A percentile compares a stretch with the other conserved stretches of the same genome.
Evolutionary conservation across 1,140 invertebrate genomes (phyloP).

Genomic region (Drosophila sp.): DNA sequence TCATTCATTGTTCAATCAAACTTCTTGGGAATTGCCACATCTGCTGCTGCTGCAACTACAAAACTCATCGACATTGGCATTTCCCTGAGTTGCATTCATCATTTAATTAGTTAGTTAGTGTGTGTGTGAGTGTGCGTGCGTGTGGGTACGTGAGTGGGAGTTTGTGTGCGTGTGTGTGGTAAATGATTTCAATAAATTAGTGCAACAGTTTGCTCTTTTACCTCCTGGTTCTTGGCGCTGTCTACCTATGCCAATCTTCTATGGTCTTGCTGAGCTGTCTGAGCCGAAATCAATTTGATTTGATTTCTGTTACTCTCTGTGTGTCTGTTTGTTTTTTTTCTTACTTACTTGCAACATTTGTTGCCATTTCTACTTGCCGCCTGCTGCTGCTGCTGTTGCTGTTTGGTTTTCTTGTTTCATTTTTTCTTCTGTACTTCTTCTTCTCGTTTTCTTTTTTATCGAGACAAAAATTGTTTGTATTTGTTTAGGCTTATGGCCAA

Average conservation of each 20-base stretch:
- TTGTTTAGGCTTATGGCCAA: slow-evolving; percentile 72
- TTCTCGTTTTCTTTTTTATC: slow-evolving; percentile 24
- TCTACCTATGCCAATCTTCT: not conserved
- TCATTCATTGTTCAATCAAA: slow-evolving; percentile 75
- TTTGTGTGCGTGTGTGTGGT: slow-evolving; percentile 49
- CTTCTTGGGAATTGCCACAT: slow-evolving; percentile 57
- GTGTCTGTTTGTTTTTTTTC: not conserved
- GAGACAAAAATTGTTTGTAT: slow-evolving; percentile 67
- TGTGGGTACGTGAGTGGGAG: slow-evolving; percentile 16
- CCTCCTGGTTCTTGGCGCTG: not conserved
- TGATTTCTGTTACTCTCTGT: slow-evolving; percentile 34
- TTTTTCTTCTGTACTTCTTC: slow-evolving; percentile 18
- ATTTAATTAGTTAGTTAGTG: slow-evolving; percentile 66
- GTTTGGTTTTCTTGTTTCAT: slow-evolving; percentile 20
- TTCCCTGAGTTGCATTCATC: slow-evolving; percentile 63
- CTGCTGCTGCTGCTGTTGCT: too few relatives aligned
- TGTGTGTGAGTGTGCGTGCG: slow-evolving; percentile 37
- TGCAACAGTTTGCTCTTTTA: slow-evolving; percentile 45
- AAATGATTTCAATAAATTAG: slow-evolving; percentile 71
- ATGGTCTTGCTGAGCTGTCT: slow-evolving; percentile 16
- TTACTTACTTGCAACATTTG: not conserved
- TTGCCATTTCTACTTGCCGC: slow-evolving; percentile 27
- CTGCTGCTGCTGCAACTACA: slow-evolving; percentile 29
- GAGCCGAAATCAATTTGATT: slow-evolving; percentile 44
- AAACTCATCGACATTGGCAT: slow-evolving; percentile 30